These are phyloP conservation scores for Pristionchus maxplancki DNA, from an alignment of 2,888 invertebrate species.

Conservation along the genomic window DNA sequence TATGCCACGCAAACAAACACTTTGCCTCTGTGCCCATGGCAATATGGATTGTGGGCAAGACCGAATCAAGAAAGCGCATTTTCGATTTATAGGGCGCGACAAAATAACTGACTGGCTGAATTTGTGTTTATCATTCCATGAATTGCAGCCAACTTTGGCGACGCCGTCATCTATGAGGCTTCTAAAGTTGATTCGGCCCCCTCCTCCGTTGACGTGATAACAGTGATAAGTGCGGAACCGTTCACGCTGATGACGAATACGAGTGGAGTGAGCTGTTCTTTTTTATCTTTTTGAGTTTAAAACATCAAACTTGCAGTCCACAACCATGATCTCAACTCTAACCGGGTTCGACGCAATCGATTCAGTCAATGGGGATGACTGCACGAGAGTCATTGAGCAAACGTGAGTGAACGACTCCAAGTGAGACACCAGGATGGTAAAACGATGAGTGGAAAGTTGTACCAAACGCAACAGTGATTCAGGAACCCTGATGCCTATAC, in stretches of 20 bases:
- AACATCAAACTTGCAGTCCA: not conserved
- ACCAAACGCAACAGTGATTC: not conserved
- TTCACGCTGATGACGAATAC: not conserved
- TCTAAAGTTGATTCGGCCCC: not conserved
- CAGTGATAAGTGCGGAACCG: not conserved
- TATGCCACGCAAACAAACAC: too few species aligned
- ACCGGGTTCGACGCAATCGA: not conserved
- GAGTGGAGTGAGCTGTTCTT: not conserved
- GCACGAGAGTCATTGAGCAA: not conserved
- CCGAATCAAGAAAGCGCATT: too few species aligned
- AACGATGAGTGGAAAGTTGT: not conserved
- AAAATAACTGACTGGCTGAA: too few species aligned
- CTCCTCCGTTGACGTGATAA: not conserved
- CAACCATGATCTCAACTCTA: not conserved
- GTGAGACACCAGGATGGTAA: not conserved
- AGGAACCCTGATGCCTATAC: not conserved
- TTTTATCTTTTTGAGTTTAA: not conserved
- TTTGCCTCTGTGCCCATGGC: too few species aligned
- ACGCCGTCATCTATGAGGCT: not conserved
- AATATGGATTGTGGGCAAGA: too few species aligned
- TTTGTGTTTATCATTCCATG: too few species aligned
- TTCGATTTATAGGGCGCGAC: too few species aligned
- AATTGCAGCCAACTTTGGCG: not conserved
- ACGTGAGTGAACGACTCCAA: not conserved
- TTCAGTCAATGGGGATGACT: not conserved